Evolutionary conservation across 2,888 invertebrate species (phyloP).

Genomic region (Erebia epiphron): DNA sequence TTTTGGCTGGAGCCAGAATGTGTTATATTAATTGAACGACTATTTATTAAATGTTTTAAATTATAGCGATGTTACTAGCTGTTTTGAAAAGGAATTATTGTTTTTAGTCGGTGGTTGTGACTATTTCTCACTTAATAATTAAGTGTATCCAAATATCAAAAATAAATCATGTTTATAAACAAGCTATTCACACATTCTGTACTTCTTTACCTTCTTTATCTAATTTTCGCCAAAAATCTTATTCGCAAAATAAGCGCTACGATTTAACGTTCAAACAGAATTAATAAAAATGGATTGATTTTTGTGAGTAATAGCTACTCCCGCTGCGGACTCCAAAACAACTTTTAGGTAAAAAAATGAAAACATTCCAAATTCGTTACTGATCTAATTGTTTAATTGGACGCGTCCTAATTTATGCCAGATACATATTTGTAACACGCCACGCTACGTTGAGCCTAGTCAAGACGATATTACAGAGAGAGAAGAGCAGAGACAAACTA

Average conservation of each 20-base stretch:
- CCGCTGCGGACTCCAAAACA: conserved; percentile 7
- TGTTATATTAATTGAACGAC: conserved; percentile 4
- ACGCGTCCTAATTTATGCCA: conserved; percentile 32
- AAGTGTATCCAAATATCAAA: no score
- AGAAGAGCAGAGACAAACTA: no score
- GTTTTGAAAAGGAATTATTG: neutral
- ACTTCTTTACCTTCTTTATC: neutral
- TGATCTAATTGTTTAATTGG: conserved; percentile 40
- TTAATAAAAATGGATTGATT: no score
- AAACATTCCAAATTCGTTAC: conserved; percentile 67
- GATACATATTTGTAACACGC: conserved; percentile 34
- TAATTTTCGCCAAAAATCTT: neutral
- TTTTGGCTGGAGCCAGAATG: neutral
- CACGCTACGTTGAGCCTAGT: neutral
- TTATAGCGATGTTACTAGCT: neutral
- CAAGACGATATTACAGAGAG: neutral
- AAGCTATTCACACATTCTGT: neutral
- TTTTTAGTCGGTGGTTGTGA: neutral
- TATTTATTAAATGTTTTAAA: conserved; percentile 1
- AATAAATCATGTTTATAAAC: no score
- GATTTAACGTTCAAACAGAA: no score
- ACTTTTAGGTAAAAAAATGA: conserved; percentile 33
- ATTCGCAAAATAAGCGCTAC: neutral
- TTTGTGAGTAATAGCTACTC: conserved; percentile 4
- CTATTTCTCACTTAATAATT: neutral